A percentile compares a stretch with the other conserved stretches of the same genome.
Conservation (phyloP, 2,113 vertebrate genomes). For the Gallinago undulata region DNA sequence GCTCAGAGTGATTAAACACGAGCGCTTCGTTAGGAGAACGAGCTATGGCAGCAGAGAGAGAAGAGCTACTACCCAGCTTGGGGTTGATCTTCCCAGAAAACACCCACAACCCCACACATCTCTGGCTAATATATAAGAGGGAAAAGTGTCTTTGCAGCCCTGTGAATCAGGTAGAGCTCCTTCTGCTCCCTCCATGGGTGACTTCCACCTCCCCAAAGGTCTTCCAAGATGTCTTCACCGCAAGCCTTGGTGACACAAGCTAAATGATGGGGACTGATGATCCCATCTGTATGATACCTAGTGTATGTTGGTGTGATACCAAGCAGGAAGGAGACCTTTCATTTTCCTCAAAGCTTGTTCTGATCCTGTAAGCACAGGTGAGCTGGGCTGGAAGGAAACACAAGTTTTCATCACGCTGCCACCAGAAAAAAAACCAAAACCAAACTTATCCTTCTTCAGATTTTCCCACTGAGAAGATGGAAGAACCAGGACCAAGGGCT, state of each 20-base stretch:
- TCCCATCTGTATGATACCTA: too few species aligned
- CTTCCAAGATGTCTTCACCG: background rate
- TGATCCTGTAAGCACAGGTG: background rate
- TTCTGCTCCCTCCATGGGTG: background rate
- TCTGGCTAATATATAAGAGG: background rate
- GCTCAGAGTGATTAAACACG: background rate
- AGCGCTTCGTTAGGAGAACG: background rate
- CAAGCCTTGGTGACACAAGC: background rate
- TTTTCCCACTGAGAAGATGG: too few species aligned
- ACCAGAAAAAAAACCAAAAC: background rate
- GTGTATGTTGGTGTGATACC: background rate
- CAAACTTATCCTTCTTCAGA: background rate
- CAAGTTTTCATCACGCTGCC: background rate
- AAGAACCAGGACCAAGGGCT: background rate
- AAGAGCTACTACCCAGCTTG: background rate
- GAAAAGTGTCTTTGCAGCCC: background rate
- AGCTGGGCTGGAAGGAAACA: background rate
- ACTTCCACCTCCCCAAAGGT: background rate
- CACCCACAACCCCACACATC: fast-evolving
- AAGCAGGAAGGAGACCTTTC: background rate
- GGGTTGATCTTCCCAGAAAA: background rate
- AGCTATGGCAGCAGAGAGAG: background rate
- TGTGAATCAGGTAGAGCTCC: background rate
- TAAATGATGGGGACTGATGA: background rate
- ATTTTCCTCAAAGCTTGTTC: background rate